Evolutionary conservation across 2,797 vertebrate species (phyloP), one percentile per base, ranked within the genome.

Genomic region (Pseudomugil gertrudae): DNA sequence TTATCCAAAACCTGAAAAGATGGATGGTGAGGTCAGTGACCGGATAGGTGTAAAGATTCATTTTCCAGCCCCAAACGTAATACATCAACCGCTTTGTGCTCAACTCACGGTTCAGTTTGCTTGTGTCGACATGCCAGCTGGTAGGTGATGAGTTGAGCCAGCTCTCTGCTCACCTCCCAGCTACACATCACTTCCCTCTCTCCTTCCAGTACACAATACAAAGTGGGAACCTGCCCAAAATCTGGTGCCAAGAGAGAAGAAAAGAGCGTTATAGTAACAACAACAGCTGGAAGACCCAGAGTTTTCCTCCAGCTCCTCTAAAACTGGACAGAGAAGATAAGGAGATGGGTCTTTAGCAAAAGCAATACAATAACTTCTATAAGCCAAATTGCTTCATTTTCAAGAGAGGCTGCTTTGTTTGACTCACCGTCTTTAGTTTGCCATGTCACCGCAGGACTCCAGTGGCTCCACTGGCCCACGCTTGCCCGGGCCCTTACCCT

Each of bases 151-250:
- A 87, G 66, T 38, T 84, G 57, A 33, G 78, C 81, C 61, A 81
- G 52, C n/a, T 88, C 78, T 67, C 24, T 84, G 76, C 74, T 92
- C 72, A 93, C 80, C 78, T 92, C 79, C 94, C 94, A 95, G 84
- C 84, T 91, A 53, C 93, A 95, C 3, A 1, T 68, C 76, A 90
- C 89, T 40, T 72, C 56, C 19, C 10, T 59, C 36, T 92, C 90
- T 36, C 78, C 79, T 1, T 71, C 81, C 79, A 94, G 75, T 27
- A 92, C 85, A 75, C 94, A 95, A 23, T 88, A 64, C 69, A 93
- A 63, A 19, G 72, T 81, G 74, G 90, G 88, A 71, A 57, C 0
- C 62, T 74, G 80, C 35, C 52, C 45, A 3, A 24, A 1, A 19
- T 78, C 90, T 91, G 23, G 8, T 27, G n/a, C 48, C 38, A 57